Evolutionary conservation across 1,140 invertebrate genomes (phyloP).

Genomic region (Drosophila punjabiensis): DNA sequence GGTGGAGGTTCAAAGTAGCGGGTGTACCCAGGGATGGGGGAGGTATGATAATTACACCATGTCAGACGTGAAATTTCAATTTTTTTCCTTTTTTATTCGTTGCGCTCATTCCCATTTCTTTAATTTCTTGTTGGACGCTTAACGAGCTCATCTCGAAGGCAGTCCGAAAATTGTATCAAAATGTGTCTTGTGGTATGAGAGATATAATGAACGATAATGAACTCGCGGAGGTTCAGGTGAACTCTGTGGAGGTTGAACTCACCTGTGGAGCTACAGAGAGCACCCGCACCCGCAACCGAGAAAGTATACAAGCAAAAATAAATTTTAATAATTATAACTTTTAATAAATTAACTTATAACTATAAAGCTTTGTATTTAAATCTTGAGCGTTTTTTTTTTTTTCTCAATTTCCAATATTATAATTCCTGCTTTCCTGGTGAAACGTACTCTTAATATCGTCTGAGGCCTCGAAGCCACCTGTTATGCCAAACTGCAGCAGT

Average conservation of each 20-base stretch:
- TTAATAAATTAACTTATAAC: neutral
- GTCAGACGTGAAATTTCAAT: constrained; percentile 64
- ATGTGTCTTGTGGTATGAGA: constrained; percentile 52
- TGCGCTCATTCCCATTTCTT: constrained; percentile 49
- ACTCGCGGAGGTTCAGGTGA: constrained; percentile 59
- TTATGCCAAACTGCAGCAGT: constrained; percentile 74
- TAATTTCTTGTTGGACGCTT: constrained; percentile 46
- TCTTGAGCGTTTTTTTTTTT: neutral
- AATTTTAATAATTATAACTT: constrained; percentile 1
- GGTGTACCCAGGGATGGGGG: constrained; percentile 30
- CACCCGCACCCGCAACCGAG: neutral
- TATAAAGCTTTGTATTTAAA: neutral
- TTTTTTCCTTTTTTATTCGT: constrained; percentile 35
- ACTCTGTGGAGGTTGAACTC: constrained; percentile 34
- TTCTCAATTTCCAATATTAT: neutral
- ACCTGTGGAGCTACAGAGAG: constrained; percentile 16
- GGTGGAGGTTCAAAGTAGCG: constrained; percentile 49
- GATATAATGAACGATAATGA: constrained; percentile 79
- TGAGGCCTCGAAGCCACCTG: constrained; percentile 59
- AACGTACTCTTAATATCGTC: constrained; percentile 40
- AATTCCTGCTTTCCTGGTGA: neutral
- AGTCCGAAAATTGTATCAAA: constrained; percentile 59
- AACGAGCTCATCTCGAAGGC: constrained; percentile 64
- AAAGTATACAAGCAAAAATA: constrained; percentile 6
- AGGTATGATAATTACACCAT: constrained; percentile 75